Base-by-base conservation (phyloP, 2,797 vertebrate genomes). In the Halcyon leucocephala region DNA sequence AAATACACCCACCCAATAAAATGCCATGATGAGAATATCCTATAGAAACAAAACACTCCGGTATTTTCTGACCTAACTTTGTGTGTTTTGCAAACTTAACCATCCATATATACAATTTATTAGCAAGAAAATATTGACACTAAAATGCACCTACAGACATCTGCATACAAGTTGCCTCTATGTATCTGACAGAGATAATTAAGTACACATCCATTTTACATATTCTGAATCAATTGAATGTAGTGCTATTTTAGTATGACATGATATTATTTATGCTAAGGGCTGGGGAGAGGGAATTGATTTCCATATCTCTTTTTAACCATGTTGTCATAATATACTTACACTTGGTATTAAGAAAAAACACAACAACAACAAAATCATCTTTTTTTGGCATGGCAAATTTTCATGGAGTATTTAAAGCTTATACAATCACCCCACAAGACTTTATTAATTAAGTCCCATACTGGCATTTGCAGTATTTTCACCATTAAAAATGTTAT, bases 221-320 rank as follows among this genome's bases (percentile, higher is more conserved):
- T 48, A 11, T 39, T 72, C n/a, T 60, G 46, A 69, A 79, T 69
- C 20, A 46, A 65, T 13, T 14, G 14, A 33, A 14, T 28, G 7
- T 26, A 66, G 20, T 18, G 10, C 2, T 73, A 33, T 39, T 92
- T 73, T 61, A 72, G 26, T 31, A 88, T 57, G 14, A 16, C 21
- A 39, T 5, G 12, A 21, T 54, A 29, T 31, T 54, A 17, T 52
- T 52, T 52, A 28, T 28, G 26, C 7, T 54, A 74, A 78, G 22
- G 46, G 5, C 21, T 57, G 16, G 28, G 35, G 29, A 54, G 15
- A 28, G 4, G 9, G 5, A 55, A 87, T 44, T 0, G 0, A 60
- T 82, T 87, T 55, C 20, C 4, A 1, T n/a, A n/a, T 22, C 54
- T 57, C 54, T 57, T 54, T 54, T 17, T 31, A 54, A 54, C 29